These are phyloP conservation scores for Protodeltote pygarga DNA, from an alignment of 2,888 invertebrate genomes.

Conservation along the genomic window DNA sequence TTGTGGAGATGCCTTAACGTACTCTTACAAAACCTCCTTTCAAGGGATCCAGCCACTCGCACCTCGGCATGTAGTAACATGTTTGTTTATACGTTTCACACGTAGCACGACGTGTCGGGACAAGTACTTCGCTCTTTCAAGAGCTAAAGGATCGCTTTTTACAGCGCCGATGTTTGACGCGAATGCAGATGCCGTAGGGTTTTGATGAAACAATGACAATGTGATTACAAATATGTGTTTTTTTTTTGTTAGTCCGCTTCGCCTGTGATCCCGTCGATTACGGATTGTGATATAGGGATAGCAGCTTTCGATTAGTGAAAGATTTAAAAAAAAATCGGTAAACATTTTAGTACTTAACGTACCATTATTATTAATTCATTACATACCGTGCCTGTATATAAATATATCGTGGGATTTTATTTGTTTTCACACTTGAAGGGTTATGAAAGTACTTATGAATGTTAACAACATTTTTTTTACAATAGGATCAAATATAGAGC, in stretches of 20 bases:
- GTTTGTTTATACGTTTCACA: constrained; percentile 79
- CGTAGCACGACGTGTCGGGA: constrained; percentile 65
- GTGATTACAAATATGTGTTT: constrained; percentile 17
- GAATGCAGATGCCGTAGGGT: constrained; percentile 33
- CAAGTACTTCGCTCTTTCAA: constrained; percentile 66
- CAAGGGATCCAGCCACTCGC: constrained; percentile 64
- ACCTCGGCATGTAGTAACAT: constrained; percentile 58
- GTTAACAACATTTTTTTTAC: no score
- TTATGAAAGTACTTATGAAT: no score
- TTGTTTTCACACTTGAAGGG: no score
- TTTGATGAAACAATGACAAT: constrained; percentile 35
- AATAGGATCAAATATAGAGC: no score
- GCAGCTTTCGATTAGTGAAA: no score
- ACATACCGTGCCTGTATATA: no score
- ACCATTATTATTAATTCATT: no score
- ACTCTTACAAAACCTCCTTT: constrained; percentile 65
- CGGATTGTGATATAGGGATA: no score
- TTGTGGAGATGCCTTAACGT: constrained; percentile 43
- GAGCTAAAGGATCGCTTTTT: constrained; percentile 71
- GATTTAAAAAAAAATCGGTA: no score
- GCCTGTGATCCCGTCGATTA: no score
- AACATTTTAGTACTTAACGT: no score
- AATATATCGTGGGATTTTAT: no score
- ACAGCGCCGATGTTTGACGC: constrained; percentile 55
- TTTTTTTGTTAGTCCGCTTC: background rate